These are phyloP conservation scores for Alligator sinensis DNA, from an alignment of 2,113 vertebrate species.

Conservation along the genomic window DNA sequence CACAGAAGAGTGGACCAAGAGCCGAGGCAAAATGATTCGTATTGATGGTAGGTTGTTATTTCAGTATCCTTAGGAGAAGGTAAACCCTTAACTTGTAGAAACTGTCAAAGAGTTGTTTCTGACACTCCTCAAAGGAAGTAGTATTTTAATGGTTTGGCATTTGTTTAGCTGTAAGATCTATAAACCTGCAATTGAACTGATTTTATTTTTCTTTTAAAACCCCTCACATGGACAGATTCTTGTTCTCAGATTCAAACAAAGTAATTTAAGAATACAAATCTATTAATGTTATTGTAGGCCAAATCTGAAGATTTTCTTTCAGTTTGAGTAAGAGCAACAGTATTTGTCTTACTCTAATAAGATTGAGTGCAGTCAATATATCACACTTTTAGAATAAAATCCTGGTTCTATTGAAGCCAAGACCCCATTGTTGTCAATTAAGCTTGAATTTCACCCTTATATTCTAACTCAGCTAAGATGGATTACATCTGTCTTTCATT, in stretches of 20 bases:
- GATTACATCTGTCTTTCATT: background rate
- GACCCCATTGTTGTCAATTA: background rate
- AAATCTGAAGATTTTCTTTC: background rate
- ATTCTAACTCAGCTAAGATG: background rate
- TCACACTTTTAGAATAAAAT: background rate
- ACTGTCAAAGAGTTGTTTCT: background rate
- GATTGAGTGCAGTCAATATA: background rate
- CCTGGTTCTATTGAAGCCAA: background rate
- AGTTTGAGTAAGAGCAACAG: background rate
- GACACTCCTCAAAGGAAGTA: background rate
- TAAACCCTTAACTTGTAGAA: conserved; percentile 1
- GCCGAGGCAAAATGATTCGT: background rate
- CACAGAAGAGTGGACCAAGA: background rate
- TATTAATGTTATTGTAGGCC: background rate
- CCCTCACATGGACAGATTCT: background rate
- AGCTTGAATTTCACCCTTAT: background rate
- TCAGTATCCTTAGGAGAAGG: background rate
- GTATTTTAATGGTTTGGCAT: background rate
- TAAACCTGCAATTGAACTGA: background rate
- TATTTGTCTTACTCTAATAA: background rate
- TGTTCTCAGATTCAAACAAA: background rate
- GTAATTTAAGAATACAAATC: background rate
- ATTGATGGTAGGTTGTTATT: background rate
- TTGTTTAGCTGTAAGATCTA: background rate
- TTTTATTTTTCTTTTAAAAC: background rate